These are phyloP conservation scores for Periophthalmodon schlosseri DNA, from an alignment of 2,113 vertebrate genomes.

Conservation along the genomic window DNA sequence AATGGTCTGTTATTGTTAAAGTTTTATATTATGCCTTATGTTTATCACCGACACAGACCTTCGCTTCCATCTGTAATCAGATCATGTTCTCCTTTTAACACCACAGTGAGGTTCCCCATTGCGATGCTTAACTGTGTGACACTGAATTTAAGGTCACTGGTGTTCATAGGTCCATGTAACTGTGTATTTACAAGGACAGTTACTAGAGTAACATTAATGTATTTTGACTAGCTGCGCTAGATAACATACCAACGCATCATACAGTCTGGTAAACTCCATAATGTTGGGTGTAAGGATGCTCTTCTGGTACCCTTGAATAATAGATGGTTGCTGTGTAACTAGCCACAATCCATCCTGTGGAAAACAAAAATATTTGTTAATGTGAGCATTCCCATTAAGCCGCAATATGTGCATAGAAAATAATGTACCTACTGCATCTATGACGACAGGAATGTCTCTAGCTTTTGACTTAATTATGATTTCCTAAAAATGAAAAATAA, in stretches of 20 bases:
- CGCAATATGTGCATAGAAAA: conserved; percentile 12
- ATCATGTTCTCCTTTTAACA: conserved; percentile 92
- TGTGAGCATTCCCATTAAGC: conserved; percentile 19
- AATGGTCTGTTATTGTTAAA: not conserved
- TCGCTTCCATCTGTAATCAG: conserved; percentile 90
- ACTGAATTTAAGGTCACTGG: conserved; percentile 78
- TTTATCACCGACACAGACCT: conserved; percentile 75
- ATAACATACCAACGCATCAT: conserved; percentile 88
- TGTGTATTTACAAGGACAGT: conserved; percentile 51
- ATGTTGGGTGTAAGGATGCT: conserved; percentile 94
- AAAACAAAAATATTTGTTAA: conserved; percentile 30
- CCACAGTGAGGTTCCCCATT: conserved; percentile 91
- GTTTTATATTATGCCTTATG: not conserved
- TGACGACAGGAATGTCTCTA: conserved; percentile 88
- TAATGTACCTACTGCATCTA: conserved; percentile 90
- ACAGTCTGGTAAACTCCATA: conserved; percentile 91
- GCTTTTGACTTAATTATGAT: conserved; percentile 89
- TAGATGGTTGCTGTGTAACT: conserved; percentile 86
- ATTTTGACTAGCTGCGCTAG: not conserved
- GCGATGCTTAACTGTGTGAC: conserved; percentile 87
- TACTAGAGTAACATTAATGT: not conserved
- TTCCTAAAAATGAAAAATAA: conserved; percentile 73
- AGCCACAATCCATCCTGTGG: conserved; percentile 95
- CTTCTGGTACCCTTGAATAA: conserved; percentile 90
- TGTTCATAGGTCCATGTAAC: conserved; percentile 84